phyloP scores from a whole-genome alignment of 2,888 invertebrate genomes.

The Thymelicus sylvestris region DNA sequence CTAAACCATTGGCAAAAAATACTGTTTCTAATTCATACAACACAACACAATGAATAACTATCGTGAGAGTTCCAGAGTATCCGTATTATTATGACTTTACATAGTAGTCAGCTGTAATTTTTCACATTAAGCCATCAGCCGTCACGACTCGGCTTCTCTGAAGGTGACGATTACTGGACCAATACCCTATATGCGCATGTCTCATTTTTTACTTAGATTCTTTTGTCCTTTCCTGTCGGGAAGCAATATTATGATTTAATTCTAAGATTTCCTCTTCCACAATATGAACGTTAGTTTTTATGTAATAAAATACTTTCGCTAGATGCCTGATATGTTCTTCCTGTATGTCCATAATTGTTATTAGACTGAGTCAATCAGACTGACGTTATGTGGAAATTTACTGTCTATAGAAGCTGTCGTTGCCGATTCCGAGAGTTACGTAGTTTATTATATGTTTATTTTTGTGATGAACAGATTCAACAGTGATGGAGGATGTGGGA shows the following conservation, averaged over 20 bases:
- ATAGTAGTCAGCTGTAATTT: background rate
- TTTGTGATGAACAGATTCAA: no score
- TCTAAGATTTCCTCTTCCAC: constrained; percentile 31
- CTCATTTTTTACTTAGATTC: constrained; percentile 9
- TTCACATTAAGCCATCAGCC: background rate
- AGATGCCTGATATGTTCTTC: constrained; percentile 29
- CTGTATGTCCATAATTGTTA: constrained; percentile 34
- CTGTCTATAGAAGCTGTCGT: constrained; percentile 1
- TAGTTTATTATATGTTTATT: no score
- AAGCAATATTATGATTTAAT: constrained; percentile 26
- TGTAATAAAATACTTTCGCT: constrained; percentile 36
- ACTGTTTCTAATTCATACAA: no score
- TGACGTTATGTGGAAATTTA: constrained; percentile 25
- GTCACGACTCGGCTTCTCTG: background rate
- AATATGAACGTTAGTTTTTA: constrained; percentile 30
- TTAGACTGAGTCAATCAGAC: constrained; percentile 8
- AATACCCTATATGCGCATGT: background rate
- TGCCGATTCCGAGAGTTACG: background rate
- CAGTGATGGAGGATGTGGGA: no score
- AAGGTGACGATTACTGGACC: background rate
- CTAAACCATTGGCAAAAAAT: no score
- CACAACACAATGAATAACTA: no score
- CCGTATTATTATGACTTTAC: background rate
- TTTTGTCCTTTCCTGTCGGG: constrained; percentile 10
- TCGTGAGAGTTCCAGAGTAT: no score